Evolutionary conservation across 1,140 invertebrate genomes (phyloP).

Genomic region (Trachelipus rathkii): DNA sequence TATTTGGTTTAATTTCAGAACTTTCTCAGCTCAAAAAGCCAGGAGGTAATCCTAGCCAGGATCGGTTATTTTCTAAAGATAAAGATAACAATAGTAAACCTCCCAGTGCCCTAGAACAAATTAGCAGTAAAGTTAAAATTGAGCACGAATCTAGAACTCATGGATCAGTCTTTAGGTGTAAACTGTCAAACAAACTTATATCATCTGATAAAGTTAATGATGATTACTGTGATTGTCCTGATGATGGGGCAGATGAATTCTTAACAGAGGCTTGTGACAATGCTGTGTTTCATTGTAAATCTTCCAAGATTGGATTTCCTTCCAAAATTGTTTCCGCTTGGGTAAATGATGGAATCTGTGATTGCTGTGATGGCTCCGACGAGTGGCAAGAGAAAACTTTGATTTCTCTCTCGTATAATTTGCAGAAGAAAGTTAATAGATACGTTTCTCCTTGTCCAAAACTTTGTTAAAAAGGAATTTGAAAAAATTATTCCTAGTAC

Average conservation of each 20-base stretch:
- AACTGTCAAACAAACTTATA: conserved; percentile 31
- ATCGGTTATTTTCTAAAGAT: not conserved
- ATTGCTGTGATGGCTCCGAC: conserved; percentile 76
- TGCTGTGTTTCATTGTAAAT: conserved; percentile 48
- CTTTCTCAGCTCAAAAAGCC: conserved; percentile 10
- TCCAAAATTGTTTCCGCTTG: conserved; percentile 47
- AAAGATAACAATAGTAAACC: conserved; percentile 5
- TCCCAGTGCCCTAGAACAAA: not conserved
- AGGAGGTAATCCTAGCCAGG: not conserved
- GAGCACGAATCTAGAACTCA: not conserved
- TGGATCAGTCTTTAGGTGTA: conserved; percentile 29
- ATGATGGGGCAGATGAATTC: conserved; percentile 48
- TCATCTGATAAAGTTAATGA: conserved; percentile 44
- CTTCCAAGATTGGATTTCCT: conserved; percentile 35
- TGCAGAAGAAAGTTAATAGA: conserved; percentile 33
- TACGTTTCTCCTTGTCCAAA: conserved; percentile 38
- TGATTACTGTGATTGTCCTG: conserved; percentile 48
- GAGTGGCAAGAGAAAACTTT: conserved; percentile 57
- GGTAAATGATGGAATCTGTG: conserved; percentile 55
- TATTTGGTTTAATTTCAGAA: not conserved
- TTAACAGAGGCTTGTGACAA: conserved; percentile 49
- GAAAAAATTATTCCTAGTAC: too few species aligned
- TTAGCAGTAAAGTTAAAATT: not conserved
- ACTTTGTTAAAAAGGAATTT: conserved; percentile 21
- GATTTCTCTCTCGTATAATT: conserved; percentile 13